phyloP scores from a whole-genome alignment of 2,113 vertebrate genomes.

The Dipodomys ordii region DNA sequence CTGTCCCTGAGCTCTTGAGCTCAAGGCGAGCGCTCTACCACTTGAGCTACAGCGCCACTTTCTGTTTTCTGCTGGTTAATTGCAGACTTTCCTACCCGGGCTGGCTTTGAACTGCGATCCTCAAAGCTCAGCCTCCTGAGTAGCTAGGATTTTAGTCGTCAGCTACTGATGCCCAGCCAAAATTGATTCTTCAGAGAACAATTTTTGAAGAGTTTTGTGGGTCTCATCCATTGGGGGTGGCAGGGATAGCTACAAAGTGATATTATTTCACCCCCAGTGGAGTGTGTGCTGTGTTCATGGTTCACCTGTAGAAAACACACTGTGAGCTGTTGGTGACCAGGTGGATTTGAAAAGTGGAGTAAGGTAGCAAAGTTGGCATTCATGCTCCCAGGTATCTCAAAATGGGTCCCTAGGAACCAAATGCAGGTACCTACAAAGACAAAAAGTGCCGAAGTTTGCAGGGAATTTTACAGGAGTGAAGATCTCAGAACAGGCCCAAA shows the following conservation, averaged over 20 bases:
- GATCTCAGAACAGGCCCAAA: constrained; percentile 54
- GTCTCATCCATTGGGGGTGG: constrained; percentile 3
- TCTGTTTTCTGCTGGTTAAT: no score
- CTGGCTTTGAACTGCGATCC: no score
- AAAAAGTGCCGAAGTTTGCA: constrained; percentile 28
- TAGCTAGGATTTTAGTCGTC: no score
- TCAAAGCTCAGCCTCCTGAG: no score
- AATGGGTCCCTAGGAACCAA: not conserved
- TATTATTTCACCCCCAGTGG: not conserved
- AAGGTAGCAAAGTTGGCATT: not conserved
- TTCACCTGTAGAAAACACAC: not conserved
- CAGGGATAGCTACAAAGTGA: not conserved
- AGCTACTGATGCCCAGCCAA: not conserved
- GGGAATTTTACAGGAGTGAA: constrained; percentile 48
- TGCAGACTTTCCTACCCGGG: no score
- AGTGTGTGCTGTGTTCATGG: not conserved
- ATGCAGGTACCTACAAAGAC: not conserved
- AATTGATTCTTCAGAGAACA: not conserved
- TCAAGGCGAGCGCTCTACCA: no score
- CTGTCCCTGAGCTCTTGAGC: no score
- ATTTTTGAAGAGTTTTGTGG: not conserved
- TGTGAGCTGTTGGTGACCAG: not conserved
- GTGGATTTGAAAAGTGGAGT: not conserved
- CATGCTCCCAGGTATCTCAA: not conserved
- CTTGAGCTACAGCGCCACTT: no score